These are phyloP conservation scores for Bufotes viridis DNA, from an alignment of 2,797 vertebrate species.

Conservation along the genomic window DNA sequence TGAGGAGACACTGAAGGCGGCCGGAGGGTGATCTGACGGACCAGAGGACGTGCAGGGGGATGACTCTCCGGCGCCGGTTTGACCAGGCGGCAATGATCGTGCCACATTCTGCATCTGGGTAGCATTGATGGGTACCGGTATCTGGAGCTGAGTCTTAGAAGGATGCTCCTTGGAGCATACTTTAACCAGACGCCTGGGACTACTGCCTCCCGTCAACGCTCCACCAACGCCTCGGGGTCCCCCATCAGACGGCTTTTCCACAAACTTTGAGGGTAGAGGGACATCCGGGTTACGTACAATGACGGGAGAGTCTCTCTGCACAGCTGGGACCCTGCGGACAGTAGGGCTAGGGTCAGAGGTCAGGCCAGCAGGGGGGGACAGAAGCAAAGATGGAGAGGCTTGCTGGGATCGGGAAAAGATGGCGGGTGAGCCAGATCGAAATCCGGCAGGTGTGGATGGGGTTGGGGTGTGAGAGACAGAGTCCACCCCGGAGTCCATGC, in stretches of 20 bases:
- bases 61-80: constrained; percentile 65
- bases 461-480: constrained; percentile 80
- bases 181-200: constrained; percentile 74
- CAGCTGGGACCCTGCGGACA: constrained; percentile 79
- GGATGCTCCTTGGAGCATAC: constrained; percentile 62
- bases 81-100: constrained; percentile 61
- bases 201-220: constrained; percentile 73
- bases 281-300: constrained; percentile 91
- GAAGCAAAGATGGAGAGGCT: constrained; percentile 85
- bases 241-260: constrained; percentile 67
- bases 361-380: constrained; percentile 85
- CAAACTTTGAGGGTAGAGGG: constrained; percentile 76
- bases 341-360: constrained; percentile 79
- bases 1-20: constrained; percentile 73
- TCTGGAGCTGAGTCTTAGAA: constrained; percentile 72
- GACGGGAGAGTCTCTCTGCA: constrained; percentile 87
- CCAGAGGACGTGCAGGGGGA: constrained; percentile 66
- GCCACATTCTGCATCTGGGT: constrained; percentile 69
- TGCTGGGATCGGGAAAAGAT: constrained; percentile 75
- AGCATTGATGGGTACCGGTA: constrained; percentile 83
- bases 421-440: constrained; percentile 73
- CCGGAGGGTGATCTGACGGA: constrained; percentile 67
- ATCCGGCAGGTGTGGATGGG: constrained; percentile 71
- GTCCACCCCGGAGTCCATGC: constrained; percentile 78
- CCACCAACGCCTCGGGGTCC: constrained; percentile 40